Conservation (phyloP, 92 coral and sea anemone genomes). For the Palythoa grandis region DNA sequence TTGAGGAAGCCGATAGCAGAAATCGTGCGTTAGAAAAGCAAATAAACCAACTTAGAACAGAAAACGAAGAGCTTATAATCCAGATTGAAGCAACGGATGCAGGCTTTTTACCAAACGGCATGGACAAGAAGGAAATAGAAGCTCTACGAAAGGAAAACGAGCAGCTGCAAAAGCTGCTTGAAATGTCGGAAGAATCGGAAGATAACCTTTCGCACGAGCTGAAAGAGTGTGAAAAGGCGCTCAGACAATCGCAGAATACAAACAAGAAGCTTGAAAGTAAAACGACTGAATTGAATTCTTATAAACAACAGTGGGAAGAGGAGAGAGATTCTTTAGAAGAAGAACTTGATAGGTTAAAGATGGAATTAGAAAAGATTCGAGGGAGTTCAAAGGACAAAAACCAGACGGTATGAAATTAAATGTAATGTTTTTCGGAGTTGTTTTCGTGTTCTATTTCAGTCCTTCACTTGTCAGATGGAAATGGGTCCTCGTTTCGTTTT, state of each 20-base stretch:
- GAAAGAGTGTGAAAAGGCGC: constrained; percentile 57
- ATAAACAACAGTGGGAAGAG: constrained; percentile 63
- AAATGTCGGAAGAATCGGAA: constrained; percentile 85
- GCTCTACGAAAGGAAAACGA: constrained; percentile 65
- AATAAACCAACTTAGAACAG: constrained; percentile 59
- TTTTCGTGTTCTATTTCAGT: too few relatives aligned
- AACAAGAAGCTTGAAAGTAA: constrained; percentile 55
- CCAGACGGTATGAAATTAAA: constrained; percentile 34
- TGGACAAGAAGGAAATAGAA: constrained; percentile 54
- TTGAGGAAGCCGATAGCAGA: constrained; percentile 47
- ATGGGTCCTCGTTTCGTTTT: neutral
- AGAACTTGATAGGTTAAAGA: constrained; percentile 64
- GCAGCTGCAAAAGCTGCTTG: constrained; percentile 76
- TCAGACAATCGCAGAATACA: constrained; percentile 61
- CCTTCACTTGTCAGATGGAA: neutral
- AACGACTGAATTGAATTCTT: constrained; percentile 48
- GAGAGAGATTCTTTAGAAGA: constrained; percentile 70
- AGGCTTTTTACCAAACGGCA: constrained; percentile 35
- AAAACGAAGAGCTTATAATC: constrained; percentile 66
- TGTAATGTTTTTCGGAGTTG: neutral
- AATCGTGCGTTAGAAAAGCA: constrained; percentile 66
- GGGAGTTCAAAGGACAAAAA: constrained; percentile 6
- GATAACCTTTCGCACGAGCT: constrained; percentile 76
- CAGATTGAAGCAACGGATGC: constrained; percentile 51
- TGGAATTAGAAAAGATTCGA: constrained; percentile 10